Evolutionary conservation across 2,888 invertebrate species (phyloP), one percentile per base, ranked within the genome.

Genomic region (Mesochorus sp.): DNA sequence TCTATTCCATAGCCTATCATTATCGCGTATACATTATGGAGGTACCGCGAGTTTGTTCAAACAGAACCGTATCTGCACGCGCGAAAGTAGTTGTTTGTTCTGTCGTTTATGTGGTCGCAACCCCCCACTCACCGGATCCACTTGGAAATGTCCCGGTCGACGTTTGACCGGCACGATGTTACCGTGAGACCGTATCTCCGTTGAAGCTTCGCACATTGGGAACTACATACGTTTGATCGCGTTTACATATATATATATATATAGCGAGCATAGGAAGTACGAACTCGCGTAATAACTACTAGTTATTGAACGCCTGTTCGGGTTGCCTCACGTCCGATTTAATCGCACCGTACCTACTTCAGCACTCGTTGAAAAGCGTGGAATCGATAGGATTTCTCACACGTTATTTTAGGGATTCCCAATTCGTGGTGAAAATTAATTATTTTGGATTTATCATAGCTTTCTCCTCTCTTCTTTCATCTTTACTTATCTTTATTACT

Each of bases 281-380:
- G n/a, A n/a, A n/a, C n/a, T n/a, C n/a, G n/a, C n/a, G n/a, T n/a
- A n/a, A n/a, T n/a, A n/a, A n/a, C n/a, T 55, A 44, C 53, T 51
- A 24, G 19, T 8, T 19, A 17, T n/a, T 17, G 14, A 6, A 39
- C 66, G 39, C 26, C 31, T n/a, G n/a, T n/a, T n/a, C n/a, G 42
- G 59, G 42, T 42, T 26, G 17, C 66, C 19, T n/a, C 28, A 8
- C 39, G 68, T 57, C 55, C 26, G 47, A 62, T 75, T 26, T 53
- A 68, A 75, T 75, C 68, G 62, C 44, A n/a, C 34, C 26, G 28
- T 62, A 37, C 24, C 68, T 57, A 68, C 44, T 55, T 75, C 62
- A n/a, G 42, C 34, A 24, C 39, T 44, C 21, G 5, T 28, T 24
- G 39, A n/a, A 6, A 19, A 12, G 26, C 39, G 12, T 21, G 49